Conservation (phyloP, 2,113 vertebrate species). For the Corythornis vintsioides region DNA sequence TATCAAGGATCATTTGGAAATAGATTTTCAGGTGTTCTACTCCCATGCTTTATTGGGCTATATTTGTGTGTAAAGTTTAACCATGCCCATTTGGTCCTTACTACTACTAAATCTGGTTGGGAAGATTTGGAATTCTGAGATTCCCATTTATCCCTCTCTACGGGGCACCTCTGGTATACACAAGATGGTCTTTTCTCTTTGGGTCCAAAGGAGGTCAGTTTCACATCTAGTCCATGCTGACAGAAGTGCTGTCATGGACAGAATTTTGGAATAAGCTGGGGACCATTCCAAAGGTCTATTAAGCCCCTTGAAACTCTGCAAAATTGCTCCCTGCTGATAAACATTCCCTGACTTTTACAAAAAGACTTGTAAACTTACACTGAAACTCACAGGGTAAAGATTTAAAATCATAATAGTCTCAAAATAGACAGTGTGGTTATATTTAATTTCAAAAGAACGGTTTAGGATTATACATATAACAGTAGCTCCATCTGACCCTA, state of each 20-base stretch:
- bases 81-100: background rate
- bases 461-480: accelerated
- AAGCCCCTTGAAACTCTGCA: background rate
- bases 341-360: background rate
- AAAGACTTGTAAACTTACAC: background rate
- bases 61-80: background rate
- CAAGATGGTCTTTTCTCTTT: background rate
- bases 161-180: background rate
- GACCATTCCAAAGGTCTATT: background rate
- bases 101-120: background rate
- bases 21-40: background rate
- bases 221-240: background rate
- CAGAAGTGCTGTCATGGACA: background rate
- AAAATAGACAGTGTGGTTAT: accelerated
- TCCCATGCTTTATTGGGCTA: background rate
- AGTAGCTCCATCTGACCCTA: background rate
- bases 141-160: background rate
- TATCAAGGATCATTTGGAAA: background rate
- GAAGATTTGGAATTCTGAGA: background rate
- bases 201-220: background rate
- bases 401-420: background rate
- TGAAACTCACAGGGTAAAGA: background rate
- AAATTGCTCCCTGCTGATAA: background rate
- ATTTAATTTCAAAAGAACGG: background rate
- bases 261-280: background rate